phyloP scores from a whole-genome alignment of 2,113 vertebrate species.

The Bubo blakistoni region DNA sequence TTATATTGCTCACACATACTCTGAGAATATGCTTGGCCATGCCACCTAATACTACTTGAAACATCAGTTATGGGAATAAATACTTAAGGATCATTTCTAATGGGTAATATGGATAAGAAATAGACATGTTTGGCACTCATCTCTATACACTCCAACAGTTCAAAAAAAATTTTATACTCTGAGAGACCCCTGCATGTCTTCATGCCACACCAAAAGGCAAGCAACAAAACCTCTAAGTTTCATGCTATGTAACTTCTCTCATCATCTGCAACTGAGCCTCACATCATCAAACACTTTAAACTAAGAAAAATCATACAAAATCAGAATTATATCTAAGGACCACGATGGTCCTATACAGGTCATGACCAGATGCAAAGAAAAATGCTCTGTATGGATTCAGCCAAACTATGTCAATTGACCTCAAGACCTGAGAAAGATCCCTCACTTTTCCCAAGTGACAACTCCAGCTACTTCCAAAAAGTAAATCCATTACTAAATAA shows the following conservation, averaged over 20 bases:
- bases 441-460: accelerated
- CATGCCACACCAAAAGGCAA: not conserved
- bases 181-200: not conserved
- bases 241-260: not conserved
- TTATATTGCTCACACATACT: accelerated
- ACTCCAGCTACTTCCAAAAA: not conserved
- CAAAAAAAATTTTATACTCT: not conserved
- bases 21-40: not conserved
- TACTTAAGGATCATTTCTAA: not conserved
- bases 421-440: not conserved
- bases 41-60: not conserved
- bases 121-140: accelerated
- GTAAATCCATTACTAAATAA: not conserved
- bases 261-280: not conserved
- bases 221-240: not conserved
- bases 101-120: not conserved
- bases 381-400: accelerated
- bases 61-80: not conserved
- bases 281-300: not conserved
- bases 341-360: not conserved
- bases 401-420: not conserved
- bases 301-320: not conserved
- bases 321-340: not conserved
- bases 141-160: not conserved
- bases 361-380: not conserved